phyloP scores from a whole-genome alignment of 2,888 invertebrate genomes.

The Phalangium opilio region DNA sequence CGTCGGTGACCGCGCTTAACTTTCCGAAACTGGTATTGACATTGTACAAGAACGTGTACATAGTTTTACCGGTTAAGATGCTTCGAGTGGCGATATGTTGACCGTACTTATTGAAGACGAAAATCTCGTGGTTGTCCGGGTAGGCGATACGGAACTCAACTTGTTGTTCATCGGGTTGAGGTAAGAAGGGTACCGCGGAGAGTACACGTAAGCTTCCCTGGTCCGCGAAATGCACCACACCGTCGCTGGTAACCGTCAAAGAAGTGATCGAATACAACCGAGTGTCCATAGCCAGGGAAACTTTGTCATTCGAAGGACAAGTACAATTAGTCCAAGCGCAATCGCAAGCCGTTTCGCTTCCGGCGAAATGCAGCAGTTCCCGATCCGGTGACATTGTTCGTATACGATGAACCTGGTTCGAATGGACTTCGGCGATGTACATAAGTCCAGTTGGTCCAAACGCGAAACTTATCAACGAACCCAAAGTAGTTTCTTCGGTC shows the following conservation, averaged over 20 bases:
- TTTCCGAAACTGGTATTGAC: slow-evolving; percentile 93
- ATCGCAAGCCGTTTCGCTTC: slow-evolving; percentile 77
- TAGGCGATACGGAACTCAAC: slow-evolving; percentile 87
- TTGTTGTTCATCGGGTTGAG: slow-evolving; percentile 21
- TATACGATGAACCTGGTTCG: slow-evolving; percentile 80
- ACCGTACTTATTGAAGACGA: slow-evolving; percentile 82
- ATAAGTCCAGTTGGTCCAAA: slow-evolving; percentile 68
- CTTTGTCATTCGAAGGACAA: slow-evolving; percentile 37
- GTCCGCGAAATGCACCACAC: slow-evolving; percentile 87
- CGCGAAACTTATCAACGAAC: slow-evolving; percentile 81
- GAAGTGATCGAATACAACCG: slow-evolving; percentile 89
- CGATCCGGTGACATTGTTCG: slow-evolving; percentile 84
- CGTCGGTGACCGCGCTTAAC: slow-evolving; percentile 79
- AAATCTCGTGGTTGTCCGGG: slow-evolving; percentile 86
- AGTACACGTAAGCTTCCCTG: slow-evolving; percentile 44
- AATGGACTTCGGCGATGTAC: slow-evolving; percentile 89
- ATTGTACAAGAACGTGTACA: slow-evolving; percentile 87
- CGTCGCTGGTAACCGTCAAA: slow-evolving; percentile 81
- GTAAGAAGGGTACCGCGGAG: slow-evolving; percentile 23
- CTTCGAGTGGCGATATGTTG: slow-evolving; percentile 87
- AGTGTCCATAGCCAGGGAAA: slow-evolving; percentile 74
- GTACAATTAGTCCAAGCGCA: slow-evolving; percentile 54
- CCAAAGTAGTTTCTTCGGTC: slow-evolving; percentile 70
- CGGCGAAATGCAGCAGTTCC: slow-evolving; percentile 80
- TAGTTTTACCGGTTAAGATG: slow-evolving; percentile 83